Conservation (phyloP, 2,888 invertebrate species). For the Cactoblastis cactorum region DNA sequence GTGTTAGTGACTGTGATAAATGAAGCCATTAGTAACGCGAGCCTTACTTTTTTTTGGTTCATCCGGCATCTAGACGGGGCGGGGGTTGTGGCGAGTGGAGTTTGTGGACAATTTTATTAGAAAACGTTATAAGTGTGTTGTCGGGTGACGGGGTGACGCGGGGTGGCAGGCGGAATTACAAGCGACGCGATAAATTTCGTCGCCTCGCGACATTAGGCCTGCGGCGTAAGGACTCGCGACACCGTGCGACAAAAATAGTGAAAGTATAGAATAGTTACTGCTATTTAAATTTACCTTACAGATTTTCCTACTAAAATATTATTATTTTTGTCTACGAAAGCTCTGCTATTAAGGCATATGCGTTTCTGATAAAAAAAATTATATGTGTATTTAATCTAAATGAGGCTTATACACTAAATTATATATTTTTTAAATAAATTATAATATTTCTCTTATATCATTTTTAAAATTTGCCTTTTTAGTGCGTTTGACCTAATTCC, state of each 20-base stretch:
- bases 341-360: too few relatives aligned
- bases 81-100: conserved; percentile 67
- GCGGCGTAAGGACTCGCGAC: conserved; percentile 51
- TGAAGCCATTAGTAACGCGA: conserved; percentile 79
- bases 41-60: conserved; percentile 78
- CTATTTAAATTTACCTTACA: not conserved
- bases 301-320: not conserved
- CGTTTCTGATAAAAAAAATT: too few relatives aligned
- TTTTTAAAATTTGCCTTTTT: too few relatives aligned
- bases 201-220: conserved; percentile 66
- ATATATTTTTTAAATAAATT: too few relatives aligned
- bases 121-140: conserved; percentile 76
- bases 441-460: too few relatives aligned
- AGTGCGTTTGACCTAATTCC: too few relatives aligned
- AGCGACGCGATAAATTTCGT: conserved; percentile 77
- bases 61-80: conserved; percentile 70
- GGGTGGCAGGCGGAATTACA: conserved; percentile 66
- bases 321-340: not conserved
- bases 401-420: too few relatives aligned
- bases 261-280: not conserved
- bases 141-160: conserved; percentile 62
- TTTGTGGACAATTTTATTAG: conserved; percentile 79
- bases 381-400: too few relatives aligned
- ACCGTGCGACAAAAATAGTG: conserved; percentile 16
- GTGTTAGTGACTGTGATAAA: conserved; percentile 79